Evolutionary conservation across 2,113 vertebrate genomes (phyloP).

Genomic region (Numenius arquata): DNA sequence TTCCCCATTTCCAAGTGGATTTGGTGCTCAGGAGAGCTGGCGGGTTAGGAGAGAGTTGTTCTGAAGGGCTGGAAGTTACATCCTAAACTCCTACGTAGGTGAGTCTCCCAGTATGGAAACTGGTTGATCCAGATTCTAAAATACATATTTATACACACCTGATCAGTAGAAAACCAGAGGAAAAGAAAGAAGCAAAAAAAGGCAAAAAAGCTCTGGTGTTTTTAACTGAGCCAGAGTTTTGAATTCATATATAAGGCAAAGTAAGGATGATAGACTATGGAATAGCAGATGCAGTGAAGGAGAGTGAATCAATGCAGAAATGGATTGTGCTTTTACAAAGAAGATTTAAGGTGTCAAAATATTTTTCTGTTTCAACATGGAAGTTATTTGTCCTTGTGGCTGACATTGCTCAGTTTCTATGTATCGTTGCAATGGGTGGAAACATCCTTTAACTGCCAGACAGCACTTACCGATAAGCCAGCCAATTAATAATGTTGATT

Average conservation of each 20-base stretch:
- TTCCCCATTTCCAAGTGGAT: background rate
- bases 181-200: background rate
- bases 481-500: conserved; percentile 66
- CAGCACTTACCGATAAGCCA: conserved; percentile 70
- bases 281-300: conserved; percentile 3
- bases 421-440: conserved; percentile 71
- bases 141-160: background rate
- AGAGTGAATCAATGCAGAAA: background rate
- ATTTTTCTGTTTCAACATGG: conserved; percentile 31
- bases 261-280: background rate
- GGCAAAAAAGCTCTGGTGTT: background rate
- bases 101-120: background rate
- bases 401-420: conserved; percentile 73
- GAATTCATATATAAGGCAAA: background rate
- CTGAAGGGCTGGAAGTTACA: background rate
- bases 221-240: background rate
- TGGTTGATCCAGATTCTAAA: background rate
- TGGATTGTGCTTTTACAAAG: background rate
- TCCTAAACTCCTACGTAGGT: background rate
- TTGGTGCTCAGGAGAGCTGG: background rate
- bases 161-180: background rate
- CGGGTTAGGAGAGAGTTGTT: background rate
- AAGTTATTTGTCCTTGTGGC: conserved; percentile 63
- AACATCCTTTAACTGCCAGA: conserved; percentile 75
- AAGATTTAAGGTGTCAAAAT: conserved; percentile 34